A percentile compares a stretch with the other conserved stretches of the same genome.
These are phyloP conservation scores for Apus apus DNA, from an alignment of 2,113 vertebrate genomes.

Conservation along the genomic window DNA sequence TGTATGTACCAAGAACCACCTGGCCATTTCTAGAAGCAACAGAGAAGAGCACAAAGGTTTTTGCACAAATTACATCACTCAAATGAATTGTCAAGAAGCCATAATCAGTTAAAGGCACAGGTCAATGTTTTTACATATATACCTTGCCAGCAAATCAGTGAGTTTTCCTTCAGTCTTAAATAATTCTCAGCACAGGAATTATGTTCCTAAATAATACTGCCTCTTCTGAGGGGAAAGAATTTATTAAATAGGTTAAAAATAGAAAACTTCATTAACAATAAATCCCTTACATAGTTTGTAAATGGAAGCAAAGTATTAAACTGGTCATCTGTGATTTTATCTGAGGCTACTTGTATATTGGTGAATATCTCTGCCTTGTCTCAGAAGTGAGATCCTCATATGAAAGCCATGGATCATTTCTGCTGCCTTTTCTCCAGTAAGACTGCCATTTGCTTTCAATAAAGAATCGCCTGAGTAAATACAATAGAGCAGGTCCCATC, in stretches of 20 bases:
- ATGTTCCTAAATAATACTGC: neutral
- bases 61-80: neutral
- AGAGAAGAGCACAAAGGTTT: neutral
- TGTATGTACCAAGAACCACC: neutral
- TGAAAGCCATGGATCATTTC: constrained; percentile 13
- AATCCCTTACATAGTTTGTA: neutral
- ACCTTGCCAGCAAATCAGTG: neutral
- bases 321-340: neutral
- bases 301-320: neutral
- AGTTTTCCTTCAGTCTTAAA: neutral
- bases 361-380: neutral
- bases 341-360: neutral
- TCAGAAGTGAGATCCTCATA: neutral
- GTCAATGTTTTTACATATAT: neutral
- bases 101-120: neutral
- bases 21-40: neutral
- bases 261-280: neutral
- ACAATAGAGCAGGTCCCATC: constrained; percentile 26
- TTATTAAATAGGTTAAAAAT: neutral
- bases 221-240: neutral
- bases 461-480: constrained; percentile 14
- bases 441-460: constrained; percentile 50
- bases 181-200: neutral
- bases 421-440: neutral
- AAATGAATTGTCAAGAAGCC: neutral